Conservation (phyloP, 1,140 invertebrate genomes). For the Papilio dardanus region DNA sequence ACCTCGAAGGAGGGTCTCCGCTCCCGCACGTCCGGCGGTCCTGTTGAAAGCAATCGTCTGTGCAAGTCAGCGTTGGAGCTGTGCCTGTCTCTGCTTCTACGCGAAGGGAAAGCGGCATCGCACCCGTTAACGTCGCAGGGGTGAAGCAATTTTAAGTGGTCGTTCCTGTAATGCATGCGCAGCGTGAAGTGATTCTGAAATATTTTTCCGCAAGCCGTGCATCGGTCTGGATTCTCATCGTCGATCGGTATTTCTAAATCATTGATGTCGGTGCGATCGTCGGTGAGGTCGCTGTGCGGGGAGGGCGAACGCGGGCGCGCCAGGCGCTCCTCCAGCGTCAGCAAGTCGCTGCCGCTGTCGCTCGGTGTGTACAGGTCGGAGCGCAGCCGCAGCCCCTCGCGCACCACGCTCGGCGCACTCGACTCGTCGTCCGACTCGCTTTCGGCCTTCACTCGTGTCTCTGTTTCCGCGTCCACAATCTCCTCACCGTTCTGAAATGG, state of each 20-base stretch:
- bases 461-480: conserved; percentile 69
- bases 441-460: conserved; percentile 71
- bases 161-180: conserved; percentile 96
- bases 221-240: conserved; percentile 90
- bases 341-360: conserved; percentile 77
- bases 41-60: conserved; percentile 90
- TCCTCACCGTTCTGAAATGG: conserved; percentile 76
- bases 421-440: conserved; percentile 78
- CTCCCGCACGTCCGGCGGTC: conserved; percentile 81
- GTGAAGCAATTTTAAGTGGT: conserved; percentile 96
- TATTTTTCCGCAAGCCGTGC: conserved; percentile 94
- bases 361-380: conserved; percentile 80
- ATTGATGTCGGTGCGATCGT: conserved; percentile 84
- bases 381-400: conserved; percentile 75
- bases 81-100: conserved; percentile 94
- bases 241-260: conserved; percentile 91
- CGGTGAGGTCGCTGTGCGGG: conserved; percentile 81
- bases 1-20: conserved; percentile 86
- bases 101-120: conserved; percentile 96
- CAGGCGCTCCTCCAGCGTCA: conserved; percentile 69
- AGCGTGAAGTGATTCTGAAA: conserved; percentile 97
- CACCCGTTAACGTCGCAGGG: conserved; percentile 96
- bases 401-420: conserved; percentile 72
- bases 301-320: conserved; percentile 82
- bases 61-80: conserved; percentile 95